Conservation (phyloP, 1,140 invertebrate genomes). For the Liolophura sinensis region DNA sequence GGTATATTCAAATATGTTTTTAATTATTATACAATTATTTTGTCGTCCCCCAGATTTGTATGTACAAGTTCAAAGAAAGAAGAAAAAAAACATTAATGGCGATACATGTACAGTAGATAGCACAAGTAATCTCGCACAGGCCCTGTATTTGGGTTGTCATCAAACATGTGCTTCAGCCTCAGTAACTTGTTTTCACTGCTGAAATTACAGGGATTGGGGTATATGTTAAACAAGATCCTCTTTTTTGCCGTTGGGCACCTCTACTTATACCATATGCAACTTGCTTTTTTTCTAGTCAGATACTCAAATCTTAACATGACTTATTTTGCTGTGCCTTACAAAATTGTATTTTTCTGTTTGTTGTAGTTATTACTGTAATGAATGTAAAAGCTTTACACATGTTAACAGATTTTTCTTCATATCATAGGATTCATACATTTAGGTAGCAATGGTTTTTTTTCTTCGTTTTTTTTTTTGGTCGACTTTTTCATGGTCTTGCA, state of each 20-base stretch:
- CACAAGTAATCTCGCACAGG: too few species aligned
- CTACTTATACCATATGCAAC: slow-evolving; percentile 4
- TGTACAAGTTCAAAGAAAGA: too few species aligned
- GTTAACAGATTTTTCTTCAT: not conserved
- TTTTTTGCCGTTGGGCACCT: too few species aligned
- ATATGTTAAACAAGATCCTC: too few species aligned
- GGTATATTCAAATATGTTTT: slow-evolving; percentile 1
- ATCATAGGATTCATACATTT: not conserved
- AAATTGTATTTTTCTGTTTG: slow-evolving; percentile 25
- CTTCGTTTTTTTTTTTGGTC: slow-evolving; percentile 1
- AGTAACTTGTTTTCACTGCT: too few species aligned
- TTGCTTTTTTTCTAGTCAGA: slow-evolving; percentile 21
- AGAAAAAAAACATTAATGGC: too few species aligned
- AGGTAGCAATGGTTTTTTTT: slow-evolving; percentile 6
- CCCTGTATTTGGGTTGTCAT: too few species aligned
- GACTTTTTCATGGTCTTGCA: not conserved
- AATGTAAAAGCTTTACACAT: not conserved
- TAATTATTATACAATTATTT: slow-evolving; percentile 1
- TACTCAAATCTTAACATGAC: slow-evolving; percentile 17
- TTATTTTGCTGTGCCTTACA: slow-evolving; percentile 53
- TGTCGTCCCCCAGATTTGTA: not conserved
- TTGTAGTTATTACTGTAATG: not conserved
- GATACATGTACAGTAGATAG: too few species aligned
- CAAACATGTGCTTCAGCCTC: too few species aligned
- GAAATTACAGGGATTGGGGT: too few species aligned